These are phyloP conservation scores for Dusona sp. DNA, from an alignment of 2,888 invertebrate species.

Conservation along the genomic window DNA sequence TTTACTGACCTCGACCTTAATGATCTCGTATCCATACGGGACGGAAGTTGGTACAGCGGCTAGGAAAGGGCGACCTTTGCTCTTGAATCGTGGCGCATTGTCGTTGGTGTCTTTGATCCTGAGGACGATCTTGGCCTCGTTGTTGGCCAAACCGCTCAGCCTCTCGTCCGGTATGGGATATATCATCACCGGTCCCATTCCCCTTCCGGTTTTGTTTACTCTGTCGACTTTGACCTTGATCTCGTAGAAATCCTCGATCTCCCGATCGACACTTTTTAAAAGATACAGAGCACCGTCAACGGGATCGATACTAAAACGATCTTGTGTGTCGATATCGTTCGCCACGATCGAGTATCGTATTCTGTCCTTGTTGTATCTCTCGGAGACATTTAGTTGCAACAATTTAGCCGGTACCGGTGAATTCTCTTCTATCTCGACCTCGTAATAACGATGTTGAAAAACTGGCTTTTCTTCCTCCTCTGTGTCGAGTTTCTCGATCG, in stretches of 20 bases:
- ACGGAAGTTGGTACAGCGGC: slow-evolving; percentile 93
- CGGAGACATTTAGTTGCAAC: slow-evolving; percentile 91
- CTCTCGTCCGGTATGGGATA: slow-evolving; percentile 91
- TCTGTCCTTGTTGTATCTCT: slow-evolving; percentile 87
- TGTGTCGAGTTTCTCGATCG: slow-evolving; percentile 86
- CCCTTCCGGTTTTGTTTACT: slow-evolving; percentile 87
- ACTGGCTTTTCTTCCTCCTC: slow-evolving; percentile 81
- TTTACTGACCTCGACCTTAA: slow-evolving; percentile 88
- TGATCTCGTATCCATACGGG: slow-evolving; percentile 92
- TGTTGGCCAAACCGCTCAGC: slow-evolving; percentile 89
- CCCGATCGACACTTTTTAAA: slow-evolving; percentile 91
- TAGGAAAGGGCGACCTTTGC: slow-evolving; percentile 91
- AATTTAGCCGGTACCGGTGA: slow-evolving; percentile 90
- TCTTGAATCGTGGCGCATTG: slow-evolving; percentile 91
- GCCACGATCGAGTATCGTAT: slow-evolving; percentile 89
- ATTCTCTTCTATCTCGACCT: slow-evolving; percentile 93
- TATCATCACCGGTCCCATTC: slow-evolving; percentile 89
- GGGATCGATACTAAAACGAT: slow-evolving; percentile 91
- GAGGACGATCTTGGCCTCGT: slow-evolving; percentile 92
- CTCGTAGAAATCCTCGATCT: slow-evolving; percentile 88
- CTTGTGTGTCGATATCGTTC: slow-evolving; percentile 87
- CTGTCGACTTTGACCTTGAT: slow-evolving; percentile 86
- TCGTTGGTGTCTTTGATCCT: slow-evolving; percentile 93
- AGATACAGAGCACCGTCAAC: slow-evolving; percentile 91
- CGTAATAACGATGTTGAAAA: slow-evolving; percentile 91